These are phyloP conservation scores for Lordiphosa clarofinis DNA, from an alignment of 1,140 invertebrate species.

Conservation along the genomic window DNA sequence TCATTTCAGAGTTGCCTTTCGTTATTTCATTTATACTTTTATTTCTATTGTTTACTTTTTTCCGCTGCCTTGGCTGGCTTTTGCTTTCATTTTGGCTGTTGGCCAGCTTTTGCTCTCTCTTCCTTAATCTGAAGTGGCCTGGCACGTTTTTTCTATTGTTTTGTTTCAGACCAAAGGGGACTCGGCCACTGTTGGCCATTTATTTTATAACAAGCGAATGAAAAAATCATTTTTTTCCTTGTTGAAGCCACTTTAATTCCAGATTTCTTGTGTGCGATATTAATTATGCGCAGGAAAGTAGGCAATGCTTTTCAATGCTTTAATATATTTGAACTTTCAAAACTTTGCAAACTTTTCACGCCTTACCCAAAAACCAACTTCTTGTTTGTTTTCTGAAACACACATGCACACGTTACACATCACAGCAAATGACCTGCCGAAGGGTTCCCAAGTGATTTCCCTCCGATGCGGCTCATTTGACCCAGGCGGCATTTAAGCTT, in stretches of 20 bases:
- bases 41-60: conserved; percentile 60
- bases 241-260: conserved; percentile 53
- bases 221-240: conserved; percentile 40
- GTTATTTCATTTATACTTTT: conserved; percentile 6
- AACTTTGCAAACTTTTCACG: no score
- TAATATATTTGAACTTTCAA: conserved; percentile 34
- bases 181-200: conserved; percentile 26
- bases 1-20: no score
- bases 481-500: conserved; percentile 18
- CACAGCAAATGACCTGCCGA: conserved; percentile 35
- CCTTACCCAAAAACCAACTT: conserved; percentile 18
- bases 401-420: conserved; percentile 22
- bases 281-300: conserved; percentile 43
- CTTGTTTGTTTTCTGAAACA: conserved; percentile 23
- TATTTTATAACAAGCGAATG: conserved; percentile 35
- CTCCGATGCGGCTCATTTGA: conserved; percentile 62
- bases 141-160: conserved; percentile 8
- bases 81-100: conserved; percentile 36
- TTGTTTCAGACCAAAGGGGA: conserved; percentile 30
- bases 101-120: conserved; percentile 47
- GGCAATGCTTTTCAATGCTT: conserved; percentile 45
- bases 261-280: conserved; percentile 17
- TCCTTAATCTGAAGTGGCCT: conserved; percentile 48
- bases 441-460: conserved; percentile 55
- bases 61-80: conserved; percentile 21